Evolutionary conservation across 2,888 invertebrate genomes (phyloP), one percentile per base, ranked within the genome.

Genomic region (Pediacus dermestoides): DNA sequence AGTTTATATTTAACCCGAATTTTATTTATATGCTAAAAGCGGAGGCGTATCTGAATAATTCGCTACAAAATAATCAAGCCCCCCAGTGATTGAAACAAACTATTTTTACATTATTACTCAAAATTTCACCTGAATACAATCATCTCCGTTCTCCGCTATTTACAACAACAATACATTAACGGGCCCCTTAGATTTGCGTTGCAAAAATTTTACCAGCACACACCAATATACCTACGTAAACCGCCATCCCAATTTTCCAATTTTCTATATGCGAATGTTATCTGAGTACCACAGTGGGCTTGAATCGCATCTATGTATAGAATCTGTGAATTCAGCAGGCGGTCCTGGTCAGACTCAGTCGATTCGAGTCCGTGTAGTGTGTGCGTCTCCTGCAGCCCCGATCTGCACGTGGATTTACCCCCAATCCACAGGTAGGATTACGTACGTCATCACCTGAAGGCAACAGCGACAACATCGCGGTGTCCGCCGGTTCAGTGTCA

Each of bases 351-450:
- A 63, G 48, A 10, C 12, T n/a, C n/a, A n/a, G 59, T 64, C 60
- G 58, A 57, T 55, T 50, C 58, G 61, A 58, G 64, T 57, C 58
- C 60, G 61, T 56, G 53, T 53, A 61, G 61, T 60, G 63, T 57
- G 60, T 56, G 55, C 58, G 52, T 55, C 59, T 58, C 49, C 56
- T 47, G 55, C 52, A 52, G 46, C 45, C 48, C 53, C 44, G 42
- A 46, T 46, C 50, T 58, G 60, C 60, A 60, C 60, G 57, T 59
- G 61, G 58, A 58, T 61, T 54, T 53, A 53, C 49, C 56, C 51
- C 57, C 60, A 48, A 63, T 62, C 66, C 61, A 64, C 66, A 66
- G 66, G 66, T 66, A 64, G 63, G 64, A 48, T 37, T 42, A 25
- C 38, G 37, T 37, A 41, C 52, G 54, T 55, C 55, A 53, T 34